A percentile compares a stretch with the other conserved stretches of the same genome.
These are phyloP conservation scores for Reticulitermes lucifugus DNA, from an alignment of 2,888 invertebrate genomes.

Conservation along the genomic window DNA sequence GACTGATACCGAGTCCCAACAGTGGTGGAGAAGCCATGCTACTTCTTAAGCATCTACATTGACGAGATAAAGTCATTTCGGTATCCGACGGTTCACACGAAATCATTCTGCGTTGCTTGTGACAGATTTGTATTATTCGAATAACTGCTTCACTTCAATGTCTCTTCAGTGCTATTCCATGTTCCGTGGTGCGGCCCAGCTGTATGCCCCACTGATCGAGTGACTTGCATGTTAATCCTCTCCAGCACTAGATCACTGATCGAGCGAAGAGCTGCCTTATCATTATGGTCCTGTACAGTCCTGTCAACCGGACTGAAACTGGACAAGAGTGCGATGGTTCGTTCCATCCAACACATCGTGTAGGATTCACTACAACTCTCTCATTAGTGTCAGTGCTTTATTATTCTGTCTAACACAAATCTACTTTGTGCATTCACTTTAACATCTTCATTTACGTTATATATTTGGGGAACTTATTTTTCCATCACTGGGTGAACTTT, in stretches of 20 bases:
- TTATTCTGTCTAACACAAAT: too few relatives aligned
- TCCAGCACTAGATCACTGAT: background rate
- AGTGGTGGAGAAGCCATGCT: too few relatives aligned
- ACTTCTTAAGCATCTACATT: too few relatives aligned
- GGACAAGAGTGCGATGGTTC: background rate
- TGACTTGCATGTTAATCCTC: background rate
- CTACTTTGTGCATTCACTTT: too few relatives aligned
- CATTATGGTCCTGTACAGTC: background rate
- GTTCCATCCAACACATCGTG: background rate
- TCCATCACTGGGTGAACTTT: too few relatives aligned
- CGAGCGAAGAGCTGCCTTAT: background rate
- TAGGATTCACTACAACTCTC: background rate
- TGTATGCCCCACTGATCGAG: background rate
- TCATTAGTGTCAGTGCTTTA: too few relatives aligned
- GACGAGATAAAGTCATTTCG: too few relatives aligned
- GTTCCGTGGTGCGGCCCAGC: too few relatives aligned
- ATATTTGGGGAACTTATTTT: too few relatives aligned
- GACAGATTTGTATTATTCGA: background rate
- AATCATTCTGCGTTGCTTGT: background rate
- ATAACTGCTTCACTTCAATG: background rate
- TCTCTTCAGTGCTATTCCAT: background rate
- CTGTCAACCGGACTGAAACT: background rate
- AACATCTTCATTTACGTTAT: too few relatives aligned
- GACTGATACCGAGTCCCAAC: too few relatives aligned
- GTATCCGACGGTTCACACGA: too few relatives aligned